Evolutionary conservation across 2,888 invertebrate genomes (phyloP).

Genomic region (Calameuta pallipes): DNA sequence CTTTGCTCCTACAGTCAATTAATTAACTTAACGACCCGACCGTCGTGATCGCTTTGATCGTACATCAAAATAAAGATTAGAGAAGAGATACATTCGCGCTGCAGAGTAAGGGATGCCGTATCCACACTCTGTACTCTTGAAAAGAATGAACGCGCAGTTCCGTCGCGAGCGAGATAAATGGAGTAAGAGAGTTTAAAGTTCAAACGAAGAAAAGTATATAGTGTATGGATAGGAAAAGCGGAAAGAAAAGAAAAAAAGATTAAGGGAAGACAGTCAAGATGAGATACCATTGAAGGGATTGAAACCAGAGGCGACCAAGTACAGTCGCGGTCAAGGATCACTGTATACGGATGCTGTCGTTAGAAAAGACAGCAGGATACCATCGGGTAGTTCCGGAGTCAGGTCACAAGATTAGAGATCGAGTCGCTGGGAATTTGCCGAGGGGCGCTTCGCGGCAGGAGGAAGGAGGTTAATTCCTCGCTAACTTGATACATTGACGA

Average conservation of each 20-base stretch:
- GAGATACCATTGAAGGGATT: not conserved
- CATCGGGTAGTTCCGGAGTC: not conserved
- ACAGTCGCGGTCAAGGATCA: not conserved
- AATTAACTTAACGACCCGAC: slow-evolving; percentile 55
- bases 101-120: not conserved
- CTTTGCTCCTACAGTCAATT: slow-evolving; percentile 37
- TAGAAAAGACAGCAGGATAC: not conserved
- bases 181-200: too few relatives aligned
- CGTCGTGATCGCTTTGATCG: slow-evolving; percentile 37
- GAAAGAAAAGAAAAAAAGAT: too few relatives aligned
- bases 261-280: not conserved
- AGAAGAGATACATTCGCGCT: slow-evolving; percentile 19
- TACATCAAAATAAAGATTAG: slow-evolving; percentile 17
- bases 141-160: not conserved
- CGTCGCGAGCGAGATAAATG: not conserved
- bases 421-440: not conserved
- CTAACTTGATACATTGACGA: slow-evolving; percentile 55
- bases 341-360: not conserved
- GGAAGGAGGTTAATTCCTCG: slow-evolving; percentile 39
- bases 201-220: not conserved
- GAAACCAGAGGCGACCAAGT: not conserved
- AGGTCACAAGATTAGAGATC: not conserved
- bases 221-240: not conserved
- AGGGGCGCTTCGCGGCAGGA: not conserved
- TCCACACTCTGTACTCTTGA: not conserved